Evolutionary conservation across 2,113 vertebrate species (phyloP).

Genomic region (Euleptes europaea): DNA sequence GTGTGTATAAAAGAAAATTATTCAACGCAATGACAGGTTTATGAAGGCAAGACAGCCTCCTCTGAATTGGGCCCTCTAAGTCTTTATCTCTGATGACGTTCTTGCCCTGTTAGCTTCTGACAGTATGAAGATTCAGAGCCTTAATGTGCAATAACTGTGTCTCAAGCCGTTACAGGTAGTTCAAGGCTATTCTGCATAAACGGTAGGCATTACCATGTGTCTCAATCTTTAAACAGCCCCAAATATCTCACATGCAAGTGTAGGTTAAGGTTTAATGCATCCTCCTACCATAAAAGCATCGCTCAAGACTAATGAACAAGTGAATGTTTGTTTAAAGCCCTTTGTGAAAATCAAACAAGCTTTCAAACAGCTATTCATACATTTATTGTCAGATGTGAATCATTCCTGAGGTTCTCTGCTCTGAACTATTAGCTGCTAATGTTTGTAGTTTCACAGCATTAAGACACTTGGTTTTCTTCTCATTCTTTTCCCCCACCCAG

Average conservation of each 20-base stretch:
- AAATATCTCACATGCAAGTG: conserved; percentile 60
- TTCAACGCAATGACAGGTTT: conserved; percentile 55
- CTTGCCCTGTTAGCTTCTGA: conserved; percentile 45
- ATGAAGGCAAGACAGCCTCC: conserved; percentile 44
- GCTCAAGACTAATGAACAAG: conserved; percentile 80
- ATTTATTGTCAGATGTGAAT: conserved; percentile 76
- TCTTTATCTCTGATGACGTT: conserved; percentile 59
- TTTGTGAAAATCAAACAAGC: conserved; percentile 80
- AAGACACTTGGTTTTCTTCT: conserved; percentile 49
- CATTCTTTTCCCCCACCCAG: conserved; percentile 33
- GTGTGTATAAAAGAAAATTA: conserved; percentile 41
- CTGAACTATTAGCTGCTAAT: conserved; percentile 66
- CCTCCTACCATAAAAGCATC: conserved; percentile 73
- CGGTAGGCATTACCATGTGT: conserved; percentile 60
- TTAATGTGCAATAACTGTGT: conserved; percentile 72
- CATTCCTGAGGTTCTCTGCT: conserved; percentile 69
- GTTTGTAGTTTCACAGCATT: conserved; percentile 55
- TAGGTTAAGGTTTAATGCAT: conserved; percentile 79
- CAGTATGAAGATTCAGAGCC: conserved; percentile 71
- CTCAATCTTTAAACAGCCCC: conserved; percentile 75
- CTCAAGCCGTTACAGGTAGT: conserved; percentile 77
- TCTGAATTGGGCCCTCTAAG: conserved; percentile 45
- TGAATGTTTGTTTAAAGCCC: conserved; percentile 76
- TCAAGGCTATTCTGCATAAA: conserved; percentile 68
- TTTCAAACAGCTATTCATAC: conserved; percentile 77